Percentiles rank a stretch among this genome's conserved stretches.
These are phyloP conservation scores for Colinus virginianus DNA, from an alignment of 2,113 vertebrate genomes.

Conservation along the genomic window DNA sequence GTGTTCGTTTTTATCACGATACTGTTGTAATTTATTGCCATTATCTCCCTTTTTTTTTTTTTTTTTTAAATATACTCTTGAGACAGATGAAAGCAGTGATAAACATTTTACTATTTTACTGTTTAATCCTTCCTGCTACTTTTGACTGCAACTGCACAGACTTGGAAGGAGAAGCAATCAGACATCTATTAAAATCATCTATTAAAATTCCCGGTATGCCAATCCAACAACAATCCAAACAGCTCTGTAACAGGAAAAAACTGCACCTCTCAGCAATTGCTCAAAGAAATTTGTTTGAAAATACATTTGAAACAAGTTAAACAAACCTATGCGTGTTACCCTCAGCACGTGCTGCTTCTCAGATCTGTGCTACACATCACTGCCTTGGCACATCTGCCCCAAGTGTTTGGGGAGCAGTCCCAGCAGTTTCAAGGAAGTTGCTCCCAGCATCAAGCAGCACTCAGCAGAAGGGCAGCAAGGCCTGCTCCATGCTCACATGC, in stretches of 20 bases:
- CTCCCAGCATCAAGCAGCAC: fast-evolving
- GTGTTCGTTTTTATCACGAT: background rate
- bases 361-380: background rate
- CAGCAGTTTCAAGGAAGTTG: background rate
- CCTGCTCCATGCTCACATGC: background rate
- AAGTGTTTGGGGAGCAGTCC: fast-evolving
- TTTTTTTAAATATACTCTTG: background rate
- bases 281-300: background rate
- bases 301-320: background rate
- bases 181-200: background rate
- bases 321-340: fast-evolving
- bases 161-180: conserved; percentile 5
- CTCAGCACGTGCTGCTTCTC: background rate
- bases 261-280: background rate
- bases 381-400: fast-evolving
- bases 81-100: background rate
- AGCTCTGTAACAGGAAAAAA: background rate
- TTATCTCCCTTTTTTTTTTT: background rate
- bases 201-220: background rate
- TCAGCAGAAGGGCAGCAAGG: background rate
- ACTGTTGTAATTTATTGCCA: background rate
- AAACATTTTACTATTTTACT: background rate
- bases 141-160: background rate
- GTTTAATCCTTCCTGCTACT: background rate
- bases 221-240: background rate